phyloP scores from a whole-genome alignment of 2,113 vertebrate genomes.

The Datnioides undecimradiatus region DNA sequence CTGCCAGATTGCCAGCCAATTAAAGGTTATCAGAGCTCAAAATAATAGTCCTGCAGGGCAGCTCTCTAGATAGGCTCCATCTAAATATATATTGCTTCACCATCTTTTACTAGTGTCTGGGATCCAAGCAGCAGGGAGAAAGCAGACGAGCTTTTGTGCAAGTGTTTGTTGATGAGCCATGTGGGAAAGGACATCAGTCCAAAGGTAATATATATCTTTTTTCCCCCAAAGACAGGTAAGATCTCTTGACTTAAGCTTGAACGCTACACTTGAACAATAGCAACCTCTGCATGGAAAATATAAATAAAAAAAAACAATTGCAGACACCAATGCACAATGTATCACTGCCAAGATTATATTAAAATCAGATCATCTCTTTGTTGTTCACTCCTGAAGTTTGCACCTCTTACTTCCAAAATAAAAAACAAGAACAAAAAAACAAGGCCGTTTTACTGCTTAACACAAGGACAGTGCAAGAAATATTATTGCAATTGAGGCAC shows the following conservation, averaged over 20 bases:
- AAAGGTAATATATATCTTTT: neutral
- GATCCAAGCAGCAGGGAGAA: constrained; percentile 29
- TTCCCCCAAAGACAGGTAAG: neutral
- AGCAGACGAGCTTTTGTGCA: constrained; percentile 13
- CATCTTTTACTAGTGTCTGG: constrained; percentile 34
- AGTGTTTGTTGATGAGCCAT: constrained; percentile 42
- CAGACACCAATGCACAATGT: constrained; percentile 8
- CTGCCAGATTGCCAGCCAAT: constrained; percentile 69
- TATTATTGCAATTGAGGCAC: constrained; percentile 42
- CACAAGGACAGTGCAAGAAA: constrained; percentile 44
- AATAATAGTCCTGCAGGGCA: constrained; percentile 63
- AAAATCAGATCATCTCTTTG: constrained; percentile 45
- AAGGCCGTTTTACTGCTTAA: neutral
- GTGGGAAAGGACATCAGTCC: constrained; percentile 28
- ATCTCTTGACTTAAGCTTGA: constrained; percentile 18
- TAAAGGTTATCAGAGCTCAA: constrained; percentile 79
- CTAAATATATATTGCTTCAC: constrained; percentile 66
- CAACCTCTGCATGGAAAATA: constrained; percentile 12
- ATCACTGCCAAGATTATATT: constrained; percentile 46
- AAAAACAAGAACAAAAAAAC: constrained; percentile 50
- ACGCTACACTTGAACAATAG: constrained; percentile 30
- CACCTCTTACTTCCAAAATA: constrained; percentile 26
- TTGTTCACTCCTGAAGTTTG: constrained; percentile 17
- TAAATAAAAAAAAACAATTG: neutral
- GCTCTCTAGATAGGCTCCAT: constrained; percentile 50